Base-by-base conservation (phyloP, 2,113 vertebrate genomes). In the Phyllostomus discolor region DNA sequence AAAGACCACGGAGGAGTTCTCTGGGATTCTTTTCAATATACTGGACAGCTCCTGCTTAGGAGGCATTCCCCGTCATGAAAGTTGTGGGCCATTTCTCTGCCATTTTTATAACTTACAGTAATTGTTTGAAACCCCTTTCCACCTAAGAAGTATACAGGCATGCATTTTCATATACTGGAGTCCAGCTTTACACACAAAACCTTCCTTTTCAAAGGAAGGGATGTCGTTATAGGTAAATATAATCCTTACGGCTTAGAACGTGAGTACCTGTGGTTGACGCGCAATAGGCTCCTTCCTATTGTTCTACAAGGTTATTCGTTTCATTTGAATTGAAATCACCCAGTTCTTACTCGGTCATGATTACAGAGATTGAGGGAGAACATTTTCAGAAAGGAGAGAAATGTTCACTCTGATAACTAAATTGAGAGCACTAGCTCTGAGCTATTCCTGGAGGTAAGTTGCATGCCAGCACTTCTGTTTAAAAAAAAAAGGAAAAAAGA, bases 371-470 rank as follows among this genome's bases (percentile, higher is more conserved):
- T 72, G 35, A 16, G 24, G 14, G 24, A 59, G 16, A 66, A 24
- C 48, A 48, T 75, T 95, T 95, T 38, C 64, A 83, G 78, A 83
- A 41, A 35, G 28, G 22, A 95, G 9, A 85, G 80, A 90, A 92
- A 87, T 91, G 33, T 54, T 54, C 84, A 52, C 93, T 96, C 83
- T 94, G 41, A 54, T 67, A 83, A 88, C 73, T 94, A 88, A 97
- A 94, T 66, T 83, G 72, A 90, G 88, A 97, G 88, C 91, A 96
- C 62, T n/a, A 52, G 48, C 86, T 96, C 64, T 91, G 78, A 96
- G 91, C 64, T 97, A 96, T 96, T 97, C 83, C 66, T 87, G 94
- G 92, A 93, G 54, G 88, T 89, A 91, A 97, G 91, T 57, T 72
- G 78, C 88, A 78, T 81, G 82, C 96, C 67, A 82, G 69, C 43